Conservation (phyloP, 1,140 invertebrate species). For the Mamestra configurata region DNA sequence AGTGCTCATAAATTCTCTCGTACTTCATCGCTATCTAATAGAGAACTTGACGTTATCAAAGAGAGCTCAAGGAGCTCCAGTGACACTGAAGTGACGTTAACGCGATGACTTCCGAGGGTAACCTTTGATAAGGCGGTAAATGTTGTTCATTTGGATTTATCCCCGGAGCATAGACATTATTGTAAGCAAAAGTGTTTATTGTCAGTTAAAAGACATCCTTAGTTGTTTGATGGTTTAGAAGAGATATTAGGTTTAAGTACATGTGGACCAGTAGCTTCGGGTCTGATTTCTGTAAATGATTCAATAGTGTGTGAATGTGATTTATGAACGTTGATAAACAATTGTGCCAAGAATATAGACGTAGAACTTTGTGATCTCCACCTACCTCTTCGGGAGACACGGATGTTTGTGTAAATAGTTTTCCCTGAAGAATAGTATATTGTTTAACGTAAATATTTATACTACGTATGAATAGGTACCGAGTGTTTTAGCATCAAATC, state of each 20-base stretch:
- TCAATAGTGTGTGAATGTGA: conserved; percentile 52
- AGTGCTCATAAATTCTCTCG: conserved; percentile 83
- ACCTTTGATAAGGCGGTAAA: conserved; percentile 79
- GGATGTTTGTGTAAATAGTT: conserved; percentile 49
- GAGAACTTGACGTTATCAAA: conserved; percentile 87
- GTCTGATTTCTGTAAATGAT: conserved; percentile 71
- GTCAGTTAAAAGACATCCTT: conserved; percentile 59
- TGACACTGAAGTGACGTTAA: conserved; percentile 86
- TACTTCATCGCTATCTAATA: conserved; percentile 83
- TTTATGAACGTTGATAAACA: conserved; percentile 40
- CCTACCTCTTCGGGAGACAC: conserved; percentile 24
- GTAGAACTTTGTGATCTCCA: conserved; percentile 39
- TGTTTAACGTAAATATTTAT: conserved; percentile 47
- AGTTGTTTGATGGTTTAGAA: conserved; percentile 62
- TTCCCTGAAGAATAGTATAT: conserved; percentile 33
- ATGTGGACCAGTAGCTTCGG: conserved; percentile 80
- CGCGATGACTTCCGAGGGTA: conserved; percentile 84
- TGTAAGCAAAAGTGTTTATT: conserved; percentile 63
- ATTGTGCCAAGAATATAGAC: conserved; percentile 52
- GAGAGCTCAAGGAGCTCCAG: conserved; percentile 87
- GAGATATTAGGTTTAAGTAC: conserved; percentile 66
- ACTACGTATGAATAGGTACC: conserved; percentile 34
- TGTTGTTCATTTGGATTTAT: conserved; percentile 75
- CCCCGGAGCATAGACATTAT: conserved; percentile 64
- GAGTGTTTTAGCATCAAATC: conserved; percentile 40